phyloP scores from a whole-genome alignment of 2,888 invertebrate species.

The Homarus gammarus region DNA sequence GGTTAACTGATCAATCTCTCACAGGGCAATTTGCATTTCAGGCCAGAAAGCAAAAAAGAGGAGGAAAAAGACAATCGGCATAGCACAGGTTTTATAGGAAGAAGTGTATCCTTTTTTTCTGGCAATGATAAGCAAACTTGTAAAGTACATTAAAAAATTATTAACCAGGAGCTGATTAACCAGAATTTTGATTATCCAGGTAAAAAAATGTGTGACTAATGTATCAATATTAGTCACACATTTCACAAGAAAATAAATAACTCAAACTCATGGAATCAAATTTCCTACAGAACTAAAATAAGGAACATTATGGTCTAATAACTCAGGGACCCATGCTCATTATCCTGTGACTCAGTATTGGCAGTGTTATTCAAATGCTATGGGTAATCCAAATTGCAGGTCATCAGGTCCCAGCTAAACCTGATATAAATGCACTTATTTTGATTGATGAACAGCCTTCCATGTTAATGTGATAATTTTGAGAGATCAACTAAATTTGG shows the following conservation, averaged over 20 bases:
- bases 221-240: background rate
- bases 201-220: background rate
- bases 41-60: slow-evolving; percentile 13
- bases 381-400: background rate
- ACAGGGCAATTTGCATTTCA: background rate
- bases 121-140: background rate
- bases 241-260: background rate
- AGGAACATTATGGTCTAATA: background rate
- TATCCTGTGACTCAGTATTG: background rate
- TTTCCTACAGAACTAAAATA: background rate
- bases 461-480: background rate
- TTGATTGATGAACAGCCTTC: slow-evolving; percentile 35
- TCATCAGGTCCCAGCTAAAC: background rate
- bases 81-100: background rate
- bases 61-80: background rate
- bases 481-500: slow-evolving; percentile 8
- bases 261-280: background rate
- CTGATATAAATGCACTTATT: background rate
- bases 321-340: background rate
- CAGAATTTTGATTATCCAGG: background rate
- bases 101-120: slow-evolving; percentile 4
- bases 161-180: background rate
- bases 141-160: background rate
- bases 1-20: slow-evolving; percentile 27
- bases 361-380: background rate